These are phyloP conservation scores for Probaryconus sp. DNA, from an alignment of 1,140 invertebrate species.

Conservation along the genomic window DNA sequence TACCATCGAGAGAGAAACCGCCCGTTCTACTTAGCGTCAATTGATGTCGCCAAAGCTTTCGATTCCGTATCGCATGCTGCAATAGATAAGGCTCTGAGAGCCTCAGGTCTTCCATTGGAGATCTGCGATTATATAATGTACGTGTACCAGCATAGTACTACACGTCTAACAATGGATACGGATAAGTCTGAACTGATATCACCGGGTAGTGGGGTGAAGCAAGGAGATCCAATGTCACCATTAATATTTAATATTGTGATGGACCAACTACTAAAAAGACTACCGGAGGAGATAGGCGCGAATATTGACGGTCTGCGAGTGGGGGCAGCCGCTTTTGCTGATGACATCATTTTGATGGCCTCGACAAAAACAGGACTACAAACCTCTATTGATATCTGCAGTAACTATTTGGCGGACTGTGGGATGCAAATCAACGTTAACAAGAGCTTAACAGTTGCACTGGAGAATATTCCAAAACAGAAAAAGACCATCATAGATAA, in stretches of 20 bases:
- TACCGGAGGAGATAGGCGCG: conserved; percentile 59
- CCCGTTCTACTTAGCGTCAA: conserved; percentile 14
- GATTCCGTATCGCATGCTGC: conserved; percentile 64
- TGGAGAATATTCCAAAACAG: conserved; percentile 36
- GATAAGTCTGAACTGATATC: conserved; percentile 33
- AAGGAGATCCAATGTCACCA: conserved; percentile 58
- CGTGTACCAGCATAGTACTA: no score
- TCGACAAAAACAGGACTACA: conserved; percentile 44
- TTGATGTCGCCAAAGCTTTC: conserved; percentile 71
- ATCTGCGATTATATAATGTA: conserved; percentile 5
- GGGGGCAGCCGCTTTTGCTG: conserved; percentile 70
- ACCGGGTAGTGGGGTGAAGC: conserved; percentile 21
- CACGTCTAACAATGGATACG: not conserved
- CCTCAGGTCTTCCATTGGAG: conserved; percentile 33
- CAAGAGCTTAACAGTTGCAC: conserved; percentile 65
- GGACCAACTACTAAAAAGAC: conserved; percentile 18
- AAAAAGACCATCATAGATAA: conserved; percentile 25
- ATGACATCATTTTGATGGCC: conserved; percentile 71
- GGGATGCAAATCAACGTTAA: conserved; percentile 62
- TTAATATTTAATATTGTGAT: conserved; percentile 56
- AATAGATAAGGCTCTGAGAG: conserved; percentile 14
- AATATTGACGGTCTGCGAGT: conserved; percentile 33
- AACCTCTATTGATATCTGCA: not conserved
- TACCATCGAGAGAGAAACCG: conserved; percentile 16
- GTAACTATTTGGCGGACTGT: conserved; percentile 27